Evolutionary conservation across 1,140 invertebrate species (phyloP).

Genomic region (Diprion similis): DNA sequence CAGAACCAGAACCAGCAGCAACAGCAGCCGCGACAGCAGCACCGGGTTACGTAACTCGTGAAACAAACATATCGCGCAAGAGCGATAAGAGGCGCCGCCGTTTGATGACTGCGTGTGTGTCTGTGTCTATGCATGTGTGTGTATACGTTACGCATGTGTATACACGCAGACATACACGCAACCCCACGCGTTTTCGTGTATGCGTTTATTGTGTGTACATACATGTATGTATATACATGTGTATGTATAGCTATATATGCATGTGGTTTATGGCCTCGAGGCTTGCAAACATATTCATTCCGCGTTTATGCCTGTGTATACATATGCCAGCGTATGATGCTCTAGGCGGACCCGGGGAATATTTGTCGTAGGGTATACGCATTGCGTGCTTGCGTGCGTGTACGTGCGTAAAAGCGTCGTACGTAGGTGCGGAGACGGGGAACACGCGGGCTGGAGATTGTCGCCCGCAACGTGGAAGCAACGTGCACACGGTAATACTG

Average conservation of each 20-base stretch:
- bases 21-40: conserved; percentile 37
- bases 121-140: conserved; percentile 26
- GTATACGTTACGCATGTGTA: conserved; percentile 8
- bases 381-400: neutral
- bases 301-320: too few relatives aligned
- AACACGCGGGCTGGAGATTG: neutral
- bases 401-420: too few relatives aligned
- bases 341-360: too few relatives aligned
- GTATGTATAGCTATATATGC: neutral
- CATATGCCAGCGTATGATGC: too few relatives aligned
- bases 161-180: neutral
- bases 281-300: neutral
- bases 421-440: neutral
- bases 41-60: conserved; percentile 8
- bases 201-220: neutral
- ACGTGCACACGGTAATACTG: neutral
- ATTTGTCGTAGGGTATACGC: neutral
- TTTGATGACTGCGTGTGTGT: neutral
- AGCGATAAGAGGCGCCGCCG: neutral
- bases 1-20: conserved; percentile 40
- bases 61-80: neutral
- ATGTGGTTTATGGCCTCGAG: neutral
- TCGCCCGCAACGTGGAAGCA: conserved; percentile 1
- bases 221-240: neutral
- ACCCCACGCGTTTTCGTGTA: too few relatives aligned